phyloP scores from a whole-genome alignment of 2,888 invertebrate species.

The Craniophora ligustri region DNA sequence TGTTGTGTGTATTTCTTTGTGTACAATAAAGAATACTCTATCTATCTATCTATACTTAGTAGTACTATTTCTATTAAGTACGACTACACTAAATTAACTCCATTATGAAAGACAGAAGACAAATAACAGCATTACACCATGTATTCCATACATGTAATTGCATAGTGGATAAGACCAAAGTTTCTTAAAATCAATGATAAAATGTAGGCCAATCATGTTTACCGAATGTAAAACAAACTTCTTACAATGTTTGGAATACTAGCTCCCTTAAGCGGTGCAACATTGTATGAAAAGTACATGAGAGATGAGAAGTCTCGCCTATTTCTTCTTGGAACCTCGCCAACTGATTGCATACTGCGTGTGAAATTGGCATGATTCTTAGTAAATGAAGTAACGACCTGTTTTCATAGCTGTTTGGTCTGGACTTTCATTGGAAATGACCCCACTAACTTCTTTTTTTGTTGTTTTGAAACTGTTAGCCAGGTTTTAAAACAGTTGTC shows the following conservation, averaged over 20 bases:
- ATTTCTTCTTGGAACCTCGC: slow-evolving; percentile 9
- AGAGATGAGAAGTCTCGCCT: neutral
- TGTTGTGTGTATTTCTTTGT: no score
- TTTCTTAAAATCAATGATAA: no score
- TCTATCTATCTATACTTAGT: no score
- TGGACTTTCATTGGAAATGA: neutral
- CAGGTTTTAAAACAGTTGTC: no score
- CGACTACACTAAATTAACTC: no score
- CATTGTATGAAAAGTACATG: slow-evolving; percentile 3
- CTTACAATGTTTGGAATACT: neutral
- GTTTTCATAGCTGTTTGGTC: neutral
- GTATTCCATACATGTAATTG: no score
- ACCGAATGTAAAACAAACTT: neutral
- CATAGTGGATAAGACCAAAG: no score
- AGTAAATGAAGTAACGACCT: neutral
- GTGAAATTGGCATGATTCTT: slow-evolving; percentile 2
- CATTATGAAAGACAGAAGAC: no score
- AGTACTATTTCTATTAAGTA: no score
- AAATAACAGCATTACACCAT: no score
- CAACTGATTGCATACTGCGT: slow-evolving; percentile 9
- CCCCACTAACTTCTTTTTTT: neutral
- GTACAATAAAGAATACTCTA: no score
- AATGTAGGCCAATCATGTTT: neutral
- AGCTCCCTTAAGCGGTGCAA: neutral
- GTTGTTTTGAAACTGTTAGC: neutral